Conservation (phyloP, 1,140 invertebrate genomes). For the Chionoecetes opilio region DNA sequence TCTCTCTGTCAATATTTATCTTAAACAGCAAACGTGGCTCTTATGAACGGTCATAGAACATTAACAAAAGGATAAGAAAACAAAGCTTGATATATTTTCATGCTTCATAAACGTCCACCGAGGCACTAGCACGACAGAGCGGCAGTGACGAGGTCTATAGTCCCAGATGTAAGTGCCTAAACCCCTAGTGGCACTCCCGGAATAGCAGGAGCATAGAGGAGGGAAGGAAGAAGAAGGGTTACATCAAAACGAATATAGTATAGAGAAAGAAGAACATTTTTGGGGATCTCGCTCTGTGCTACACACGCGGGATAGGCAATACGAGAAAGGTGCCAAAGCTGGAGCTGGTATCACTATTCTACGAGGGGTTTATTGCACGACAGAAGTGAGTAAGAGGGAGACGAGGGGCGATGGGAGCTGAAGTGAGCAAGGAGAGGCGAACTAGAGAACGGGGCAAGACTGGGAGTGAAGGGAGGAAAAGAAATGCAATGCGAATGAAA, state of each 20-base stretch:
- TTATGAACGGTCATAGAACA: background rate
- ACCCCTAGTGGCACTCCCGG: too few species aligned
- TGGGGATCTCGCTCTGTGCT: background rate
- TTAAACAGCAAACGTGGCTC: too few species aligned
- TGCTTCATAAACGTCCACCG: background rate
- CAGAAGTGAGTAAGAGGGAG: background rate
- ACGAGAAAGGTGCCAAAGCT: background rate
- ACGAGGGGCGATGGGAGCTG: background rate
- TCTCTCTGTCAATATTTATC: too few species aligned
- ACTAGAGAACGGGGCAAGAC: too few species aligned
- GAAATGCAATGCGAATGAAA: too few species aligned
- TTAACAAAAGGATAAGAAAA: background rate
- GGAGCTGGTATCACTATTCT: constrained; percentile 13
- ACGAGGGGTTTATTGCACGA: constrained; percentile 15
- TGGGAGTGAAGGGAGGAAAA: too few species aligned
- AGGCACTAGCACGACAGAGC: background rate
- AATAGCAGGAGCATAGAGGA: background rate
- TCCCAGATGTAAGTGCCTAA: too few species aligned
- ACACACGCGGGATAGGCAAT: background rate
- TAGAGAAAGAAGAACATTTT: background rate
- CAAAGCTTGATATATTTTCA: background rate
- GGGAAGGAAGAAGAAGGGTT: background rate
- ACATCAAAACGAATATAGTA: background rate
- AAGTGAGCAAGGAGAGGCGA: background rate
- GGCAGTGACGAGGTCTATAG: too few species aligned